Percentiles rank a stretch among this genome's conserved stretches.
phyloP scores from a whole-genome alignment of 1,140 invertebrate genomes.

The Conus betulinus region DNA sequence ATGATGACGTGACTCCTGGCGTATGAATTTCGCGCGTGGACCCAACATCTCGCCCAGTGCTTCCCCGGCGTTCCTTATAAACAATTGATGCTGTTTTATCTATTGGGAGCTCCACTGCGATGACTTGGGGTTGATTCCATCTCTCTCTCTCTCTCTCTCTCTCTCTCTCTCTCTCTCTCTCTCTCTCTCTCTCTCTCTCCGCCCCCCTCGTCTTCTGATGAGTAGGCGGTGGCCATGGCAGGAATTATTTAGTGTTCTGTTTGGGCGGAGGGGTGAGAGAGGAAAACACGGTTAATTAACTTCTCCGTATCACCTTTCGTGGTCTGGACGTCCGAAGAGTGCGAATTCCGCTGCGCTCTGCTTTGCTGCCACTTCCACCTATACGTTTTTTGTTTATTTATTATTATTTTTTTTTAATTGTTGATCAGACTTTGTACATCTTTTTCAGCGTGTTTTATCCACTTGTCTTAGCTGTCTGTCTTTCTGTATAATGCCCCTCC shows the following conservation, averaged over 20 bases:
- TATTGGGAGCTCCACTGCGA: not conserved
- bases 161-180: no score
- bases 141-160: no score
- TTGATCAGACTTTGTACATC: not conserved
- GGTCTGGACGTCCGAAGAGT: no score
- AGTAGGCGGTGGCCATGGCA: not conserved
- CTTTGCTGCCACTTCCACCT: not conserved
- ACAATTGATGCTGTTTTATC: not conserved
- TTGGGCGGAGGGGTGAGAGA: not conserved
- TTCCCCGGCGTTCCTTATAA: not conserved
- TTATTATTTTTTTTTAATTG: not conserved
- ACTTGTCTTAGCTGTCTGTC: not conserved
- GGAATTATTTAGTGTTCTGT: slow-evolving; percentile 4
- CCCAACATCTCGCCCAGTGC: no score
- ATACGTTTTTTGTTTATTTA: not conserved
- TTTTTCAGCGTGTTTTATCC: not conserved
- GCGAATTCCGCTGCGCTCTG: no score
- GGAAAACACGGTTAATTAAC: not conserved
- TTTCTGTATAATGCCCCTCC: not conserved
- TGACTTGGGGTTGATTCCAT: not conserved
- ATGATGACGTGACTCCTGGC: no score
- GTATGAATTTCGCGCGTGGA: no score
- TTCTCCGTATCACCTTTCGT: no score
- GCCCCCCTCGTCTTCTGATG: not conserved
- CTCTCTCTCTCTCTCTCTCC: no score